Conservation (phyloP, 2,113 vertebrate genomes). For the Mugil cephalus region DNA sequence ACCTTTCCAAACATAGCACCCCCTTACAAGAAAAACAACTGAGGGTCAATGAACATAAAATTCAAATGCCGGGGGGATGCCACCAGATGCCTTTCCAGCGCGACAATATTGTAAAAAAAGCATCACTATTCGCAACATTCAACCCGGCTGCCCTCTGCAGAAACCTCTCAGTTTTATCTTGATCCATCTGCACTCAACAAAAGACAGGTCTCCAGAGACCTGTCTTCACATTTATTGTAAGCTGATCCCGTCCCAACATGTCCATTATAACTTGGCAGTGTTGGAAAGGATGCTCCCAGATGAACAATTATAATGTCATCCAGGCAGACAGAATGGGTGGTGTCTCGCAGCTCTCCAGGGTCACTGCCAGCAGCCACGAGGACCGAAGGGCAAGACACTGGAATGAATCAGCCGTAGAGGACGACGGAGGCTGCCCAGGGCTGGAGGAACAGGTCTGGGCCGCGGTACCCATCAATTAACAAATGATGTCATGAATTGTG, state of each 20-base stretch:
- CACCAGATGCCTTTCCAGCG: not conserved
- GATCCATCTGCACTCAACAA: slow-evolving; percentile 1
- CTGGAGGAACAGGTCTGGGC: slow-evolving; percentile 4
- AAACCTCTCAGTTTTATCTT: not conserved
- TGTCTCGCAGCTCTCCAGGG: slow-evolving; percentile 33
- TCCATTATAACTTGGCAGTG: slow-evolving; percentile 25
- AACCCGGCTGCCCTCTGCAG: not conserved
- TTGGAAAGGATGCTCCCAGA: slow-evolving; percentile 30
- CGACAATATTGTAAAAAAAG: too few species aligned
- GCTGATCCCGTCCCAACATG: not conserved
- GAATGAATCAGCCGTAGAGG: slow-evolving; percentile 6
- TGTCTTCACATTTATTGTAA: slow-evolving; percentile 11
- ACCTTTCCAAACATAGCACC: not conserved
- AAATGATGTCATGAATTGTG: slow-evolving; percentile 16
- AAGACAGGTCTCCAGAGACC: not conserved
- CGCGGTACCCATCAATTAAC: slow-evolving; percentile 13
- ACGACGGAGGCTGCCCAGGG: slow-evolving; percentile 12
- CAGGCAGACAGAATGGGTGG: slow-evolving; percentile 38
- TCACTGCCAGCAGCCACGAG: slow-evolving; percentile 27
- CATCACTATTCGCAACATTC: not conserved
- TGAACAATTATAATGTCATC: slow-evolving; percentile 47
- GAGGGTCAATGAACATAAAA: too few species aligned
- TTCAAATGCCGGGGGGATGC: too few species aligned
- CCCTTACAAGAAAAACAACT: not conserved
- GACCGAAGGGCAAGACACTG: slow-evolving; percentile 31